Conservation (phyloP, 2,113 vertebrate genomes). For the Saguinus imperator region DNA sequence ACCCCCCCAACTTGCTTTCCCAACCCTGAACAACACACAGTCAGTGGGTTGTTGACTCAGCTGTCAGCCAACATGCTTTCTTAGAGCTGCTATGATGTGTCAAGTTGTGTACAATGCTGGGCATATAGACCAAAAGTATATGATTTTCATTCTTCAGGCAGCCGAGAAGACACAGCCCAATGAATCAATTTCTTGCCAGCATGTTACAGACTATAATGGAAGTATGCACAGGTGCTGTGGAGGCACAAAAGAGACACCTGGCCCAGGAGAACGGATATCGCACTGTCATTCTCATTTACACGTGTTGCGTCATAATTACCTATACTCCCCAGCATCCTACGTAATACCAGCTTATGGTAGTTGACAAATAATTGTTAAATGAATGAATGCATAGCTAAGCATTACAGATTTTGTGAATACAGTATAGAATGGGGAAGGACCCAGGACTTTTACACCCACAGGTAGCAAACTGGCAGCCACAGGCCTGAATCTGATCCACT, state of each 20-base stretch:
- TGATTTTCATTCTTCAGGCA: not conserved
- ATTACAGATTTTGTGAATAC: not conserved
- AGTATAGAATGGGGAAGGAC: not conserved
- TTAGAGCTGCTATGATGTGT: not conserved
- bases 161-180: not conserved
- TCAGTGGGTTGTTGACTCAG: not conserved
- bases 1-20: not conserved
- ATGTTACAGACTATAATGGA: not conserved
- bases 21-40: not conserved
- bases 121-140: not conserved
- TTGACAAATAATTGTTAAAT: not conserved
- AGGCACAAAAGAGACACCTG: not conserved
- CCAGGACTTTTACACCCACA: not conserved
- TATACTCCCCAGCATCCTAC: not conserved
- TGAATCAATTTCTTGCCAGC: not conserved
- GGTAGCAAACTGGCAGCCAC: not conserved
- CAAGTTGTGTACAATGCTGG: not conserved
- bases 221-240: not conserved
- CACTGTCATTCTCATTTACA: rapidly evolving
- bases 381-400: not conserved
- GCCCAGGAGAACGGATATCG: rapidly evolving
- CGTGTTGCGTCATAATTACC: not conserved
- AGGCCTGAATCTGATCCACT: not conserved
- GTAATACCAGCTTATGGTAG: not conserved
- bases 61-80: not conserved